Evolutionary conservation across 2,797 vertebrate genomes (phyloP), one percentile per base, ranked within the genome.

Genomic region (Malurus leucopterus): DNA sequence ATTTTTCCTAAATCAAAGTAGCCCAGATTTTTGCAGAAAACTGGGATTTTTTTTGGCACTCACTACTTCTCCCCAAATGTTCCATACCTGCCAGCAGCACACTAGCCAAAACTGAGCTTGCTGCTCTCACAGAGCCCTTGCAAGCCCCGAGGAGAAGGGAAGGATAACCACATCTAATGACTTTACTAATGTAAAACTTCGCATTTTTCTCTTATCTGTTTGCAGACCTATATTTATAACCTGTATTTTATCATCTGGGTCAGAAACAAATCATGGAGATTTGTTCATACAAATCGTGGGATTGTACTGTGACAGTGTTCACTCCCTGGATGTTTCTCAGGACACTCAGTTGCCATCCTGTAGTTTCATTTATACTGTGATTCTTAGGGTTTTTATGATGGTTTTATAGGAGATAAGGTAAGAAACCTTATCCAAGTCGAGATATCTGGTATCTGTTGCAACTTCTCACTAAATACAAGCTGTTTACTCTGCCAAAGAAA

Each of bases 221-320:
- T 70, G 3, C 34, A 80, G 23, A 63, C 10, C 62, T 49, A 17
- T 6, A 41, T 55, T 2, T 67, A 68, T 36, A 64, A 67, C 11
- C 30, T 55, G 0, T 59, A 55, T 76, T 73, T 88, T 30, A 51
- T 62, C 6, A 15, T 57, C 43, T 69, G 9, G 13, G 11, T 76
- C 53, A 41, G 44, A 50, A 76, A 32, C 2, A 24, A 76, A 55
- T 36, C 15, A 6, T 9, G 9, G 14, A 75, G 34, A 36, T 36
- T 36, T 36, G 36, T 36, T 36, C 36, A 36, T 36, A 12, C 36
- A 36, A 36, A 36, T 36, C 5, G 36, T 36, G 29, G 15, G 14
- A 3, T 11, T 50, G 30, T 40, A 24, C 15, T 59, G 18, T 27
- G 26, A 14, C 41, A 61, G 5, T 0, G 0, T 38, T 24, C 0